These are phyloP conservation scores for Epinephelus lanceolatus DNA, from an alignment of 2,113 vertebrate species.

Conservation along the genomic window DNA sequence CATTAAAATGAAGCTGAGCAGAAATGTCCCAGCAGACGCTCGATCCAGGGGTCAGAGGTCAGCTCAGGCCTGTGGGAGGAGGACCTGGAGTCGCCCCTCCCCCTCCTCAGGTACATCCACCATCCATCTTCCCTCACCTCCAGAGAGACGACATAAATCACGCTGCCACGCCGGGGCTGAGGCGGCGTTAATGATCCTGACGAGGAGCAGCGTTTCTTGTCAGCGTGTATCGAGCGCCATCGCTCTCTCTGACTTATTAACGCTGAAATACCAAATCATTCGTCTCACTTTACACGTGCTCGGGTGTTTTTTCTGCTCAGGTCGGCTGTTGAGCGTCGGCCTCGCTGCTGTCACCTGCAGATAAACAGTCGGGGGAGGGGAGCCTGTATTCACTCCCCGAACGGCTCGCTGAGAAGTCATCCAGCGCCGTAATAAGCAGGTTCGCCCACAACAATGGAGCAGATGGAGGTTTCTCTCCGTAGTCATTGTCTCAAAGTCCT, in stretches of 20 bases:
- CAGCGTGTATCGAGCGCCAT: not conserved
- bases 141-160: conserved; percentile 25
- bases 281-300: conserved; percentile 4
- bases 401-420: not conserved
- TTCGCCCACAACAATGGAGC: conserved; percentile 31
- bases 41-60: conserved; percentile 11
- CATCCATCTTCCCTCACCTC: not conserved
- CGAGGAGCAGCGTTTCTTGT: not conserved
- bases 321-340: too few relatives aligned
- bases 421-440: conserved; percentile 39
- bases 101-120: too few relatives aligned
- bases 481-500: conserved; percentile 15
- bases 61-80: not conserved
- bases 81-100: too few relatives aligned
- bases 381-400: not conserved
- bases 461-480: conserved; percentile 37
- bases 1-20: not conserved
- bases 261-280: not conserved
- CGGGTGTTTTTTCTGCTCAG: not conserved
- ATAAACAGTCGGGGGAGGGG: conserved; percentile 7
- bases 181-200: conserved; percentile 6
- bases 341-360: not conserved
- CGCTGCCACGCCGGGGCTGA: too few relatives aligned
- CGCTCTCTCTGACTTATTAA: conserved; percentile 18
- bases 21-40: not conserved